Evolutionary conservation across 1,140 invertebrate genomes (phyloP).

Genomic region (Drosophila bipectinata): DNA sequence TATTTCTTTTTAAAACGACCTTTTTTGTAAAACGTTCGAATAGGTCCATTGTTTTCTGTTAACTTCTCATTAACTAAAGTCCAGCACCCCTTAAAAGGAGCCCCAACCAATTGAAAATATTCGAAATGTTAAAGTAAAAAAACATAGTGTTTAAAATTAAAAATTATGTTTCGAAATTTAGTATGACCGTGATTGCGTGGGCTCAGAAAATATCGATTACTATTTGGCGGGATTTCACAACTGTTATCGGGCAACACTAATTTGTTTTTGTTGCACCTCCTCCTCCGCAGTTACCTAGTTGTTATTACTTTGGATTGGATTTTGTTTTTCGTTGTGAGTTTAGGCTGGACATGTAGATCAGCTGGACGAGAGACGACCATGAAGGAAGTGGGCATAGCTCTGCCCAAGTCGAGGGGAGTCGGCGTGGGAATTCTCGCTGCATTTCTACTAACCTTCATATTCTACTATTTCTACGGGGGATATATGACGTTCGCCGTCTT

Average conservation of each 20-base stretch:
- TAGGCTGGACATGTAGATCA: constrained; percentile 48
- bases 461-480: constrained; percentile 93
- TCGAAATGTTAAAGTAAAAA: no score
- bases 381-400: constrained; percentile 75
- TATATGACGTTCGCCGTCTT: constrained; percentile 89
- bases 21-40: no score
- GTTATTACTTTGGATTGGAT: not conserved
- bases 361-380: constrained; percentile 44
- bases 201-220: no score
- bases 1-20: no score
- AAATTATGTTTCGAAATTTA: no score
- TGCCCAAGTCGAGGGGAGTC: constrained; percentile 73
- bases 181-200: no score
- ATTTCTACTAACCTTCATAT: constrained; percentile 85
- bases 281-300: not conserved
- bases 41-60: no score
- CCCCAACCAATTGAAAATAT: no score
- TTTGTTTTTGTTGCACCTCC: constrained; percentile 1
- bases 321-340: constrained; percentile 4
- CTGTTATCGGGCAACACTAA: not conserved
- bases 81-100: no score
- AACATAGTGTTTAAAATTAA: no score
- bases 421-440: constrained; percentile 63
- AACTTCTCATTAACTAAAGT: no score
- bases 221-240: not conserved